Evolutionary conservation across 30 jellyfish, hydroid and myxozoan species (phyloP), one percentile per base, ranked within the genome.

Genomic region (Haliclystus octoradiatus): DNA sequence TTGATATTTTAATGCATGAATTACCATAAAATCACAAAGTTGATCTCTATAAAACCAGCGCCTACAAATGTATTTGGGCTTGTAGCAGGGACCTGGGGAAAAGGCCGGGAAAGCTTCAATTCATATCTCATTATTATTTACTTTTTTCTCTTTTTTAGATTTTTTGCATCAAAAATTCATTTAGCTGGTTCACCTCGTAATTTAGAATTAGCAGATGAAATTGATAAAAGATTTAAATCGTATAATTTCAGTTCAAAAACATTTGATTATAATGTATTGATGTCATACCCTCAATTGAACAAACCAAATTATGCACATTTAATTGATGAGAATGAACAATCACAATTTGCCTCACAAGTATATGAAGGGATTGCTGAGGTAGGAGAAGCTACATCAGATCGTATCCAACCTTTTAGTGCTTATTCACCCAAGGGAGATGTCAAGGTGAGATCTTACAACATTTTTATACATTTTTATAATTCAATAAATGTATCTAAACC

Each of bases 401-500:
- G 82, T 26, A 31, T 74, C 1, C 94, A 82, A 22, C 97, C 97
- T 14, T 88, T 88, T 60, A 74, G 70, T 66, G 97, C 97, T 2
- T 88, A 66, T 69, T 71, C 93, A 1, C 83, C 90, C 26, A 87
- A 82, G 3, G 85, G 85, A 50, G 72, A 31, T 26, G 97, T 65
- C 9, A 71, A 79, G 76, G 97, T 88, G 63, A 73, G n/a, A n/a
- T n/a, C n/a, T n/a, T n/a, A n/a, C n/a, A n/a, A n/a, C n/a, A n/a
- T n/a, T n/a, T n/a, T n/a, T n/a, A n/a, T n/a, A n/a, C n/a, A n/a
- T n/a, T n/a, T n/a, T n/a, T n/a, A n/a, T n/a, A n/a, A n/a, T n/a
- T n/a, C n/a, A n/a, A n/a, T n/a, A n/a, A n/a, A n/a, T n/a, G n/a
- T n/a, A n/a, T n/a, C n/a, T n/a, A n/a, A n/a, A n/a, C n/a, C n/a